A percentile compares a stretch with the other conserved stretches of the same genome.
These are phyloP conservation scores for Drosophila merina DNA, from an alignment of 2,888 invertebrate species.

Conservation along the genomic window DNA sequence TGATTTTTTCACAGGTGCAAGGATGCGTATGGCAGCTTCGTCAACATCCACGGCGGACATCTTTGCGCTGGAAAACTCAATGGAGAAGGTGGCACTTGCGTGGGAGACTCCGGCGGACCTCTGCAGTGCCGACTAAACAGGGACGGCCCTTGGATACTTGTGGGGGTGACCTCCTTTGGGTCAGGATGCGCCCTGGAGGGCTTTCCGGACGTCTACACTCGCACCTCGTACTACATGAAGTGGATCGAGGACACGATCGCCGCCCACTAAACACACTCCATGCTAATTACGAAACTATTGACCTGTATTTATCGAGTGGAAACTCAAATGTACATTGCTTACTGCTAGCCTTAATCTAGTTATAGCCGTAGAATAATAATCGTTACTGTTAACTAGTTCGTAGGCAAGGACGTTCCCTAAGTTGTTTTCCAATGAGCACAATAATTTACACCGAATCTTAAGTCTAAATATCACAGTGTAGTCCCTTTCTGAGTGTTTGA, in stretches of 20 bases:
- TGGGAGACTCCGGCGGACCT: slow-evolving; percentile 96
- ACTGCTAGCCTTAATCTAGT: slow-evolving; percentile 32
- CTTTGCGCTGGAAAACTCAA: slow-evolving; percentile 94
- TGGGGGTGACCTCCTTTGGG: slow-evolving; percentile 95
- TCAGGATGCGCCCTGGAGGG: slow-evolving; percentile 95
- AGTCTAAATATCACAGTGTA: slow-evolving; percentile 63
- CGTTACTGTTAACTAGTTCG: slow-evolving; percentile 61
- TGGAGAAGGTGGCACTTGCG: slow-evolving; percentile 94
- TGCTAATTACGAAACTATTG: slow-evolving; percentile 36
- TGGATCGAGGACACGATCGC: slow-evolving; percentile 88
- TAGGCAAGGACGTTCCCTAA: slow-evolving; percentile 73
- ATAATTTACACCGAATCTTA: slow-evolving; percentile 67
- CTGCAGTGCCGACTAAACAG: slow-evolving; percentile 90
- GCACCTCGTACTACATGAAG: slow-evolving; percentile 91
- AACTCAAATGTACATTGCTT: slow-evolving; percentile 61
- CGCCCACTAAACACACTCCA: slow-evolving; percentile 58
- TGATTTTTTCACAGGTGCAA: slow-evolving; percentile 82
- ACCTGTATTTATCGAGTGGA: slow-evolving; percentile 56
- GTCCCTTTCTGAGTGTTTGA: slow-evolving; percentile 32
- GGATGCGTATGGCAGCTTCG: slow-evolving; percentile 87
- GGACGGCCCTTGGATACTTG: slow-evolving; percentile 94
- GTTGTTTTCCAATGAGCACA: slow-evolving; percentile 71
- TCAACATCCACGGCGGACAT: slow-evolving; percentile 90
- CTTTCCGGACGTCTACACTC: slow-evolving; percentile 94
- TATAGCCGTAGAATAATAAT: slow-evolving; percentile 30